phyloP scores from a whole-genome alignment of 2,113 vertebrate genomes.

The Planiliza haematocheilus region DNA sequence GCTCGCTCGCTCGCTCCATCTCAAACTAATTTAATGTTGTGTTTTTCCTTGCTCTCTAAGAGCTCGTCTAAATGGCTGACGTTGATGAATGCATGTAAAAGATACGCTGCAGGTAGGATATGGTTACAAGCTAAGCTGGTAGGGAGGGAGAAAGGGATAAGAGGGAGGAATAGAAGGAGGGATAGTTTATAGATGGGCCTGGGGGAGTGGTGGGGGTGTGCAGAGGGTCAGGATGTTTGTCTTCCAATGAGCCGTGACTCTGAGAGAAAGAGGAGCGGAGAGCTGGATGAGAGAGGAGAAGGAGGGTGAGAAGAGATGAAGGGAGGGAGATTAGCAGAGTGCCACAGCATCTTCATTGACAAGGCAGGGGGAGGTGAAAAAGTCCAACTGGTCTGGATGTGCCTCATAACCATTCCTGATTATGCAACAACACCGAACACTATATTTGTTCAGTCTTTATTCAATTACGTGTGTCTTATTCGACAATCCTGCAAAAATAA shows the following conservation, averaged over 20 bases:
- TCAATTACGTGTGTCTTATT: neutral
- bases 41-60: conserved; percentile 70
- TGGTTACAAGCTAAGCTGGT: conserved; percentile 84
- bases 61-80: conserved; percentile 84
- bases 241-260: conserved; percentile 85
- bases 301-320: conserved; percentile 74
- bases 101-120: conserved; percentile 88
- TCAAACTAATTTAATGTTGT: conserved; percentile 73
- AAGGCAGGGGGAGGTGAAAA: conserved; percentile 5
- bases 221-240: conserved; percentile 86
- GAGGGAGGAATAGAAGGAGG: conserved; percentile 71
- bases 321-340: conserved; percentile 57
- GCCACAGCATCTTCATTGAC: conserved; percentile 59
- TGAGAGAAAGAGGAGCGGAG: conserved; percentile 82
- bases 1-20: too few species aligned
- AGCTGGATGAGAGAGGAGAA: conserved; percentile 73
- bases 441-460: neutral
- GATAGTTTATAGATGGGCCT: conserved; percentile 76
- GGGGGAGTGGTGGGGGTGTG: conserved; percentile 68
- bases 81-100: conserved; percentile 89
- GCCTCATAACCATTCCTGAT: neutral
- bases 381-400: neutral
- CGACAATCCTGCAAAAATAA: neutral
- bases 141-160: conserved; percentile 71
- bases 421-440: neutral